Conservation (phyloP, 2,113 vertebrate species). For the Prionailurus bengalensis region DNA sequence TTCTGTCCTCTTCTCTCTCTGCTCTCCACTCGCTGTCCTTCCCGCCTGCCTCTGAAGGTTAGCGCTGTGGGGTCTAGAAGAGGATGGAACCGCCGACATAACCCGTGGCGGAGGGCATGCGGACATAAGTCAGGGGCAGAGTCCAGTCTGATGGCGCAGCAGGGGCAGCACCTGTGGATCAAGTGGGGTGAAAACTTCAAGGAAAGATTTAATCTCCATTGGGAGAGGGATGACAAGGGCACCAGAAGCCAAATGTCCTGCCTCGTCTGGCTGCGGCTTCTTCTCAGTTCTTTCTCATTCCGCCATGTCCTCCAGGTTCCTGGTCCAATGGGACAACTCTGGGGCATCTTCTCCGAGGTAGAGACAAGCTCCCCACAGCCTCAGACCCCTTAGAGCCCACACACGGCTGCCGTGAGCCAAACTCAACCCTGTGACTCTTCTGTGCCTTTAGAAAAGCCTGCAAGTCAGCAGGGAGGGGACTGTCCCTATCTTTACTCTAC, state of each 20-base stretch:
- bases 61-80: fast-evolving
- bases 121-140: fast-evolving
- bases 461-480: not conserved
- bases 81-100: fast-evolving
- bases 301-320: not conserved
- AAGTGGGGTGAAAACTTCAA: fast-evolving
- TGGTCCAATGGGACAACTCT: not conserved
- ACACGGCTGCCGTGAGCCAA: fast-evolving
- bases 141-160: fast-evolving
- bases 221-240: too few relatives aligned
- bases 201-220: fast-evolving
- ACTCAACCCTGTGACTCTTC: not conserved
- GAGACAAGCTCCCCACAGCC: fast-evolving
- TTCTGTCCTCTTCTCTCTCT: fast-evolving
- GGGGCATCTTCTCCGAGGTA: too few relatives aligned
- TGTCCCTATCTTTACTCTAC: fast-evolving
- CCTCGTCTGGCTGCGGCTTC: too few relatives aligned
- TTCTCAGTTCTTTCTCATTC: not conserved
- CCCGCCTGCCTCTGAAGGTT: too few relatives aligned
- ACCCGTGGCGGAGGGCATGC: fast-evolving
- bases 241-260: not conserved
- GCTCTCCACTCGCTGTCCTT: fast-evolving
- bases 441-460: not conserved
- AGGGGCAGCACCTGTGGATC: fast-evolving
- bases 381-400: too few relatives aligned